These are phyloP conservation scores for Nipponacmea schrenckii DNA, from an alignment of 2,888 invertebrate species.

Conservation along the genomic window DNA sequence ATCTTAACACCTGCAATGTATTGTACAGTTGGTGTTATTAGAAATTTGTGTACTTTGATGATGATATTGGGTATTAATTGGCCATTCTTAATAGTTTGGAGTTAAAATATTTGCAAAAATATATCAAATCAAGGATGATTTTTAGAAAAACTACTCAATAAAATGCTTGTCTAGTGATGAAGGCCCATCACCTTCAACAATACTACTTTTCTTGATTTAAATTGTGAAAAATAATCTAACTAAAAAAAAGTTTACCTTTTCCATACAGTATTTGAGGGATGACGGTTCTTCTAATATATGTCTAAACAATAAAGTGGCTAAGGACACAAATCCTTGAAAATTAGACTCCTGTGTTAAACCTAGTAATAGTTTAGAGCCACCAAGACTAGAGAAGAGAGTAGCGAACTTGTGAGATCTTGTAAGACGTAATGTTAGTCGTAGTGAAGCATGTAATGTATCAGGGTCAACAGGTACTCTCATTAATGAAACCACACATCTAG, in stretches of 20 bases:
- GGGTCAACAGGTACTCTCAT: slow-evolving; percentile 79
- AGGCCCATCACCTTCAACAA: too few relatives aligned
- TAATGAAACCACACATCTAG: slow-evolving; percentile 75
- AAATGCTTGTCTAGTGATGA: too few relatives aligned
- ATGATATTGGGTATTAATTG: too few relatives aligned
- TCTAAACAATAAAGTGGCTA: slow-evolving; percentile 81
- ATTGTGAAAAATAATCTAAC: too few relatives aligned
- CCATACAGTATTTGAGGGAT: slow-evolving; percentile 80
- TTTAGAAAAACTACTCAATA: too few relatives aligned
- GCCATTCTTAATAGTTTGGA: too few relatives aligned
- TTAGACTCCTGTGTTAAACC: slow-evolving; percentile 78
- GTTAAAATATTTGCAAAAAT: too few relatives aligned
- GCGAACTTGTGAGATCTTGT: slow-evolving; percentile 81
- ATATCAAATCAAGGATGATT: too few relatives aligned
- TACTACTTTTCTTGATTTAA: too few relatives aligned
- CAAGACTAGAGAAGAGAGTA: slow-evolving; percentile 77
- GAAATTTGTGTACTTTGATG: too few relatives aligned
- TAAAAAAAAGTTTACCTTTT: slow-evolving; percentile 71
- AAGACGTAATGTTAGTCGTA: slow-evolving; percentile 80
- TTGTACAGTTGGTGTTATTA: neutral
- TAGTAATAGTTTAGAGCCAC: slow-evolving; percentile 80
- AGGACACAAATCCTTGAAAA: slow-evolving; percentile 80
- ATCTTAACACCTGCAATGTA: slow-evolving; percentile 72
- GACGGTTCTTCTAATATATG: slow-evolving; percentile 82
- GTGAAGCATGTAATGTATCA: slow-evolving; percentile 81